Evolutionary conservation across 2,113 vertebrate genomes (phyloP), one percentile per base, ranked within the genome.

Genomic region (Erythrocercus mccallii): DNA sequence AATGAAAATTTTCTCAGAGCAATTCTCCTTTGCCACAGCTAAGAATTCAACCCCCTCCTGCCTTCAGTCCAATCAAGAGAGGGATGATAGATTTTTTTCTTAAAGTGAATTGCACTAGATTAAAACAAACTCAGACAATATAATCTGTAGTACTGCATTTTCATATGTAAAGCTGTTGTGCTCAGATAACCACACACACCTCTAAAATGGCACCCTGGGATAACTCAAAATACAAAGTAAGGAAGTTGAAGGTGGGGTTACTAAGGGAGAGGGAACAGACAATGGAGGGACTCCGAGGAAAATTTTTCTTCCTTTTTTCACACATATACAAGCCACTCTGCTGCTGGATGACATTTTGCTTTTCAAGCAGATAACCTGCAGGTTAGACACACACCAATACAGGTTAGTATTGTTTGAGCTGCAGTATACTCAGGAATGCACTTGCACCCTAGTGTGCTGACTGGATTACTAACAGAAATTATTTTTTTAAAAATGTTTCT

Each of bases 291-390:
- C 11, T 80, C 21, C 6, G 31, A 42, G 14, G 31, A 90, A 93
- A 38, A 35, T 14, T 58, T 87, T 79, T 86, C 20, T 33, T 62
- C 42, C 15, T 62, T 58, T 86, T 66, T 28, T 73, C 60, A 31
- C 50, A 51, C 33, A 45, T 30, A 83, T 12, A 81, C 44, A 86
- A 83, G 24, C 21, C 20, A 15, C 19, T 77, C 58, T 38, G 42
- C 42, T 77, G 42, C 85, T 80, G 72, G 81, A 70, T 74, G 64
- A 83, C 60, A 73, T 77, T 94, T 51, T 86, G 20, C 89, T 93
- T 95, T 92, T 81, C 86, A 88, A 78, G 82, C 28, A 83, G 56
- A 71, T 90, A 94, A 93, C 90, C 86, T 71, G 50, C 50, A 86
- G 82, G 76, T 94, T 94, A 81, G 82, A 92, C 68, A 78, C 86